Conservation (phyloP, 2,797 vertebrate species). For the Pipistrellus nathusii region DNA sequence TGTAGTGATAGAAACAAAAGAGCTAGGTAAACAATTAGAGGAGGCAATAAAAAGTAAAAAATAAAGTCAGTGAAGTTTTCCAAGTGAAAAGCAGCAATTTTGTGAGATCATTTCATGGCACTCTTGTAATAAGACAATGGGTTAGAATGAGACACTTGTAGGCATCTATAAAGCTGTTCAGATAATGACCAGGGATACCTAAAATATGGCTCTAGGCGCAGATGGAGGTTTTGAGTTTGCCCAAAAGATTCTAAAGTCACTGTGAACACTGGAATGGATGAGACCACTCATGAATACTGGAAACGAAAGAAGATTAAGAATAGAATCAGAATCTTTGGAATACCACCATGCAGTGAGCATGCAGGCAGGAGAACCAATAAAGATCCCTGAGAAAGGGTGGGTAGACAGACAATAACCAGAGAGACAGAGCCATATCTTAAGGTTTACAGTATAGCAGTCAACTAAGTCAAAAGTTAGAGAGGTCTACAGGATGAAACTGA, state of each 20-base stretch:
- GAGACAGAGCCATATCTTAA: not conserved
- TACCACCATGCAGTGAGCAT: not conserved
- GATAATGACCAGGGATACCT: not conserved
- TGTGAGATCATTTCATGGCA: not conserved
- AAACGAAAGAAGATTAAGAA: not conserved
- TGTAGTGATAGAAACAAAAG: not conserved
- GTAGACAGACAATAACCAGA: not conserved
- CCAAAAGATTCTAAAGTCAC: constrained; percentile 2
- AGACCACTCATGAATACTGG: not conserved
- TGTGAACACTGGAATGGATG: not conserved
- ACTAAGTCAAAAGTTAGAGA: not conserved
- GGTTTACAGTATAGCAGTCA: not conserved
- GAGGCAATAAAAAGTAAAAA: constrained; percentile 11
- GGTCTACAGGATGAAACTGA: not conserved
- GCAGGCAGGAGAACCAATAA: not conserved
- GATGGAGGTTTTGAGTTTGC: not conserved
- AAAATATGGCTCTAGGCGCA: constrained; percentile 18
- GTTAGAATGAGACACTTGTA: not conserved
- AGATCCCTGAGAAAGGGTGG: not conserved
- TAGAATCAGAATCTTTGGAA: constrained; percentile 19
- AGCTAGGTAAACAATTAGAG: not conserved
- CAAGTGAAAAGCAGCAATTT: constrained; percentile 29
- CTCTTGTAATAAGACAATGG: not conserved
- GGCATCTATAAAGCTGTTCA: not conserved
- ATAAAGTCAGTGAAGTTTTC: not conserved